Base-by-base conservation (phyloP, 2,888 invertebrate genomes). In the Drosophila picticornis region DNA sequence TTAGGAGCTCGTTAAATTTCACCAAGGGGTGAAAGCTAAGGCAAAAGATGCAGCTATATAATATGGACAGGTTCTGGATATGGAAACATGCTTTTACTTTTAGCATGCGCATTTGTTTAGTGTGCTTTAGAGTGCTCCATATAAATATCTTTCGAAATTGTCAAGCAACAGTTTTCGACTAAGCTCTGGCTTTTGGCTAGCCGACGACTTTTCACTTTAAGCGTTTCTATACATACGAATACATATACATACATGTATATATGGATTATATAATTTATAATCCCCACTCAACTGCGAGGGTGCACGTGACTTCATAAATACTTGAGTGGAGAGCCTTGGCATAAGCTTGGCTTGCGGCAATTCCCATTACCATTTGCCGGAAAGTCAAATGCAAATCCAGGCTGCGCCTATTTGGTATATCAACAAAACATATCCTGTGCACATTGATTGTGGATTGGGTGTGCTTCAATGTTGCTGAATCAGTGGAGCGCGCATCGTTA, bases 1-100 rank as follows among this genome's bases (percentile, higher is more conserved):
- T 89, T 88, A 79, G 87, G 67, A 89, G 89, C 87, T 88, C 87
- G 90, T 88, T 90, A 90, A 88, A 89, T 84, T 77, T 53, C 55
- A 82, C 87, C 84, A 89, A 89, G 77, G 82, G 78, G 72, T 77
- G 72, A 77, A 79, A 77, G 77, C 68, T 40, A n/a, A 68, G 38
- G 16, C 50, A 32, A 48, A 63, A 52, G 55, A 67, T 67, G 55
- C 38, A 61, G 57, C 52, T 40, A 59, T 43, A 59, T 50, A 80
- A 64, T 67, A 64, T 58, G 67, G 64, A 55, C 43, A 64, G 62
- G 48, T 38, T 63, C 55, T 58, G 55, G 29, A 68, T 72, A 60
- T 48, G 59, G 31, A 43, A 81, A 84, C 70, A 87, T 59, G 88
- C 74, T 81, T 84, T 84, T 73, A 71, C 80, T 82, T 64, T 83